Conservation (phyloP, 2,797 vertebrate genomes). For the Falco biarmicus region DNA sequence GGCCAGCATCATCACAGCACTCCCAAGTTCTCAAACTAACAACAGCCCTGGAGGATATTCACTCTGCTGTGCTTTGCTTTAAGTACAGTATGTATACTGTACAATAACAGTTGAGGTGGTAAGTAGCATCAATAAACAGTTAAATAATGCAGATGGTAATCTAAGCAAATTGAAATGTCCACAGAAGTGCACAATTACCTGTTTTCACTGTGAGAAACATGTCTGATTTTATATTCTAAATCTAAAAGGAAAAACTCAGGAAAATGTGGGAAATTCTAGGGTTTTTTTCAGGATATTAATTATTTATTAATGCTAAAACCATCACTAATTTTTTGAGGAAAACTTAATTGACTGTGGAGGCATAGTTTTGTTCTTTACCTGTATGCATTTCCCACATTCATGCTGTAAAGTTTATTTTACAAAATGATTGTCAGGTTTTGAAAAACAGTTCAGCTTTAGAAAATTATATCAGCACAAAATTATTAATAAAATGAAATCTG, state of each 20-base stretch:
- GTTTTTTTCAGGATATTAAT: not conserved
- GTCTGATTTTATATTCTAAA: not conserved
- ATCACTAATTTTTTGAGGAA: not conserved
- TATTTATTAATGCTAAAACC: not conserved
- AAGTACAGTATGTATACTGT: not conserved
- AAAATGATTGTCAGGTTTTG: not conserved
- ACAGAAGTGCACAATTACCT: not conserved
- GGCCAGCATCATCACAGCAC: not conserved
- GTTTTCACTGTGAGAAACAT: not conserved
- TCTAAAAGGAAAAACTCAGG: not conserved
- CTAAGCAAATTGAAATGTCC: not conserved
- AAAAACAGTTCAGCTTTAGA: not conserved
- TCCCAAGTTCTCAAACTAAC: not conserved
- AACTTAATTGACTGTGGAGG: not conserved
- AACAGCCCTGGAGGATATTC: not conserved
- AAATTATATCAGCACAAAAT: not conserved
- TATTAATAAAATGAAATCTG: not conserved
- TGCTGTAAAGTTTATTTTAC: not conserved
- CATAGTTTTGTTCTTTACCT: not conserved
- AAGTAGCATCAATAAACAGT: not conserved
- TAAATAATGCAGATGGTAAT: not conserved
- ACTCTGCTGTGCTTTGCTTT: not conserved
- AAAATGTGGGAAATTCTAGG: not conserved
- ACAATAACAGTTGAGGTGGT: not conserved
- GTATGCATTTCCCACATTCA: not conserved